A percentile compares a stretch with the other conserved stretches of the same genome.
These are phyloP conservation scores for Philereme transversata DNA, from an alignment of 2,888 invertebrate genomes.

Conservation along the genomic window DNA sequence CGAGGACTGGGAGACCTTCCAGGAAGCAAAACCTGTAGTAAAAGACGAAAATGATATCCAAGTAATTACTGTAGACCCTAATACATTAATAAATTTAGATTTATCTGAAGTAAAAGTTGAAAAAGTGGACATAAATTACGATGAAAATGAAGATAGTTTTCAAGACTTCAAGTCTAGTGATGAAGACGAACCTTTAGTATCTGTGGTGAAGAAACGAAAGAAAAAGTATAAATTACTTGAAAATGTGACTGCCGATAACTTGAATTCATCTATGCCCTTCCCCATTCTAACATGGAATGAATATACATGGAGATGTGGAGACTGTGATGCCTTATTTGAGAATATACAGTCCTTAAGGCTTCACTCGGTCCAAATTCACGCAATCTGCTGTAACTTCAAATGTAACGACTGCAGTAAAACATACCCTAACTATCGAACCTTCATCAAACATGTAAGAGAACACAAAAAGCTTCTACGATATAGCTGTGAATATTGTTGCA, in stretches of 20 bases:
- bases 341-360: conserved; percentile 65
- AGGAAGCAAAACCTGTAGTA: conserved; percentile 57
- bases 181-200: conserved; percentile 62
- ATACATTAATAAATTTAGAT: conserved; percentile 43
- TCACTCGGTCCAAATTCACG: conserved; percentile 71
- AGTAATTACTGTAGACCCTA: conserved; percentile 48
- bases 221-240: conserved; percentile 46
- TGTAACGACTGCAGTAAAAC: conserved; percentile 67
- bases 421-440: conserved; percentile 53
- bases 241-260: conserved; percentile 37
- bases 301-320: conserved; percentile 68
- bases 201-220: conserved; percentile 46
- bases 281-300: conserved; percentile 64
- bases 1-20: conserved; percentile 66
- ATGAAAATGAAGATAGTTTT: conserved; percentile 42
- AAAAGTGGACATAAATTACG: conserved; percentile 40
- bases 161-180: conserved; percentile 59
- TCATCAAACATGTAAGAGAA: conserved; percentile 64
- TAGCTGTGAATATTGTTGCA: conserved; percentile 72
- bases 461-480: conserved; percentile 65
- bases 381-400: conserved; percentile 67
- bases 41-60: conserved; percentile 50
- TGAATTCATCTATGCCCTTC: conserved; percentile 24
- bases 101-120: conserved; percentile 54
- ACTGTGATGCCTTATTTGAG: conserved; percentile 71